Conservation (phyloP, 1,140 invertebrate species). For the Leptinotarsa defecta region DNA sequence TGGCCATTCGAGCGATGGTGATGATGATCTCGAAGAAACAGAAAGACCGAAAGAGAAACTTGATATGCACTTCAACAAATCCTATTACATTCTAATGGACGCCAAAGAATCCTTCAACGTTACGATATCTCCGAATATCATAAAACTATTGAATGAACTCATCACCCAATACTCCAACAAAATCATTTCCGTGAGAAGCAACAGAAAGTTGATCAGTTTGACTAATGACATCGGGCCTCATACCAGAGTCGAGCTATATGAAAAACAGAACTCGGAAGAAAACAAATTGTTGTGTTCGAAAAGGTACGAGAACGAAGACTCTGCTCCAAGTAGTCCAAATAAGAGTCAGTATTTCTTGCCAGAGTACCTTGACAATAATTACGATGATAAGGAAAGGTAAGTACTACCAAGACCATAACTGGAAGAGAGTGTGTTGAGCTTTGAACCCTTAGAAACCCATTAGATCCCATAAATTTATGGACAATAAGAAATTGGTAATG, state of each 20-base stretch:
- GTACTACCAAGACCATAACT: not conserved
- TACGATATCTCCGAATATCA: conserved; percentile 68
- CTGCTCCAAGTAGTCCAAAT: conserved; percentile 65
- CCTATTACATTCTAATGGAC: conserved; percentile 70
- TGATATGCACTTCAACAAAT: conserved; percentile 58
- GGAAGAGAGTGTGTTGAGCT: no score
- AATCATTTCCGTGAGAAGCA: conserved; percentile 51
- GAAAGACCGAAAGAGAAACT: conserved; percentile 47
- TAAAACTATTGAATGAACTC: conserved; percentile 67
- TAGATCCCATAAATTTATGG: no score
- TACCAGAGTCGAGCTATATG: conserved; percentile 62
- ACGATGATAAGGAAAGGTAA: conserved; percentile 60
- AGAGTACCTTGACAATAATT: conserved; percentile 50
- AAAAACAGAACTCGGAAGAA: conserved; percentile 59
- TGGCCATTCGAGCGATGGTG: conserved; percentile 70
- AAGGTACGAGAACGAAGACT: conserved; percentile 63
- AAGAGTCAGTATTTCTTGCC: conserved; percentile 42
- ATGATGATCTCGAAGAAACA: conserved; percentile 57
- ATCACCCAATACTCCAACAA: conserved; percentile 60
- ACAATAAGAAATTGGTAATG: no score
- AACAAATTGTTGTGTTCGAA: conserved; percentile 60
- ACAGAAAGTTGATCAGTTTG: conserved; percentile 55
- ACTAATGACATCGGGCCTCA: conserved; percentile 66
- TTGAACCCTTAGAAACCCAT: no score
- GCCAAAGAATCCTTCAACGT: conserved; percentile 70